Evolutionary conservation across 2,113 vertebrate species (phyloP).

Genomic region (Salminus brasiliensis): DNA sequence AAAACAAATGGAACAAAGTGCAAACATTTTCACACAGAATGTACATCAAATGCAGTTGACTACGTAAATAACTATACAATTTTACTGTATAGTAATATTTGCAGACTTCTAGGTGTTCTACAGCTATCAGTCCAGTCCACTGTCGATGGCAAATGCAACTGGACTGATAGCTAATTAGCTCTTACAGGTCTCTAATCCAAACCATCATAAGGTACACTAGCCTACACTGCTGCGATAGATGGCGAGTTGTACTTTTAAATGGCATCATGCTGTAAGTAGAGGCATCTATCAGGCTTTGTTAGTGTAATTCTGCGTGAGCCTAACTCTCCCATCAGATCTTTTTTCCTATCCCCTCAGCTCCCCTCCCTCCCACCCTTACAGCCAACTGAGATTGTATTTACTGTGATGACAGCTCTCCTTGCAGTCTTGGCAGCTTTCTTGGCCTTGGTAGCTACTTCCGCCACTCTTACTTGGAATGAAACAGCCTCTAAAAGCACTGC

Average conservation of each 20-base stretch:
- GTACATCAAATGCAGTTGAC: too few species aligned
- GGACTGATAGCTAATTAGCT: too few species aligned
- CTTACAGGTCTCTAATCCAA: too few species aligned
- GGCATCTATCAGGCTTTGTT: not conserved
- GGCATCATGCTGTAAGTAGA: not conserved
- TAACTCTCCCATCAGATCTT: not conserved
- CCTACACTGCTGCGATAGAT: not conserved
- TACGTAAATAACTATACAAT: too few species aligned
- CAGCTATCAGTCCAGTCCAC: too few species aligned
- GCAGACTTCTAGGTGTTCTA: too few species aligned
- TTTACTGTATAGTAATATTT: too few species aligned
- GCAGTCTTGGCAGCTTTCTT: constrained; percentile 56
- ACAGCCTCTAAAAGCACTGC: constrained; percentile 4
- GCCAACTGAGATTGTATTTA: constrained; percentile 61
- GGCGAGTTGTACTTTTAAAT: constrained; percentile 1
- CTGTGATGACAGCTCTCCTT: constrained; percentile 57
- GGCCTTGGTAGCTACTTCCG: constrained; percentile 57
- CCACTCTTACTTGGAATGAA: constrained; percentile 13
- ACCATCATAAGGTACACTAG: too few species aligned
- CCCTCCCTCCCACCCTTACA: constrained; percentile 31
- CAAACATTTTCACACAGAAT: too few species aligned
- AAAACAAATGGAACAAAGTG: too few species aligned
- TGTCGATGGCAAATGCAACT: too few species aligned
- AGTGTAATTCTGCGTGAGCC: not conserved
- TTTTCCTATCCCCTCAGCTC: not conserved